A percentile compares a stretch with the other conserved stretches of the same genome.
phyloP scores from a whole-genome alignment of 2,113 vertebrate genomes.

The Talpa occidentalis region DNA sequence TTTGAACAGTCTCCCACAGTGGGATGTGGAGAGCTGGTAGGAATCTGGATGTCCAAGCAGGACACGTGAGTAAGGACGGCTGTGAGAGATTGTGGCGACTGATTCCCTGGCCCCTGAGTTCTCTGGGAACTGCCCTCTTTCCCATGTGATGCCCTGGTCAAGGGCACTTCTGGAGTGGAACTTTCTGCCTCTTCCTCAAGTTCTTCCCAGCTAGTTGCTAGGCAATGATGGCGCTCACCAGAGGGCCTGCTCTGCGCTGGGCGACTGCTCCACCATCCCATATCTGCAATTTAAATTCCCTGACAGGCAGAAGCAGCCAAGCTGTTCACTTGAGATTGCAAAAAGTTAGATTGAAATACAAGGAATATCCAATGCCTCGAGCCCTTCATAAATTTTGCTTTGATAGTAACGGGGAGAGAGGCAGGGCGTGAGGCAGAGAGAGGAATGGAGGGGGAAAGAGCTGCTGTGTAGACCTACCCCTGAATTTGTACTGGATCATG shows the following conservation, averaged over 20 bases:
- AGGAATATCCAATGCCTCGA: constrained; percentile 85
- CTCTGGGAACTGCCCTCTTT: not conserved
- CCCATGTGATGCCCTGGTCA: not conserved
- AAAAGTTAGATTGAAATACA: constrained; percentile 88
- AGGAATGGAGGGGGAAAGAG: not conserved
- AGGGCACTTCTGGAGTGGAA: constrained; percentile 61
- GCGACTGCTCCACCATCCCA: constrained; percentile 84
- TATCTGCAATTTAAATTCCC: constrained; percentile 93
- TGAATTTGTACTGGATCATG: not conserved
- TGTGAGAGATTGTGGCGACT: not conserved
- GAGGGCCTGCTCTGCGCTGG: constrained; percentile 84
- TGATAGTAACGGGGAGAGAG: constrained; percentile 79
- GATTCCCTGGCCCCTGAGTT: not conserved
- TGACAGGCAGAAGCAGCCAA: constrained; percentile 90
- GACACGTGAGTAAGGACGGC: fast-evolving
- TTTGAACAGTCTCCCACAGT: not conserved
- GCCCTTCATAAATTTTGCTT: constrained; percentile 85
- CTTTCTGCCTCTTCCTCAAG: constrained; percentile 33
- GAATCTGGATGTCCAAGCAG: not conserved
- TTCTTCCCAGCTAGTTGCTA: constrained; percentile 84
- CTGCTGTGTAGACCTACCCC: not conserved
- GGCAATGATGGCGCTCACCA: constrained; percentile 84
- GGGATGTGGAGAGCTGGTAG: not conserved
- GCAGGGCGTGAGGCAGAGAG: constrained; percentile 27
- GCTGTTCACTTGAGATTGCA: constrained; percentile 90